Base-by-base conservation (phyloP, 2,888 invertebrate genomes). In the Euclidia mi region DNA sequence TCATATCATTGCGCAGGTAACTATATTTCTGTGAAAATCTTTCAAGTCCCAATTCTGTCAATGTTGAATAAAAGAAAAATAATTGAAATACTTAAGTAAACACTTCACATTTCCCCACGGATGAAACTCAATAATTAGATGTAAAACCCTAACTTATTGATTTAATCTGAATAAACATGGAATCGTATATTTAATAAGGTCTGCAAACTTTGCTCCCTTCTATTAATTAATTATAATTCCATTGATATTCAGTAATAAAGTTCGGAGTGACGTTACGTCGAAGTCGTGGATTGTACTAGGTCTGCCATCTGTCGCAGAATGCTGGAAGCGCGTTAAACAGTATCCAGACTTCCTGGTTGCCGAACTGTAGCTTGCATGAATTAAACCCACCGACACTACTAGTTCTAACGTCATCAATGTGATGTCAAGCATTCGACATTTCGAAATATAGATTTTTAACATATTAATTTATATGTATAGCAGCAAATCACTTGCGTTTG, bases 231-330 rank as follows among this genome's bases (percentile, higher is more conserved):
- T 25, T 45, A 29, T 32, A 43, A 49, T 29, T 52, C 31, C 9
- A 43, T 44, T 51, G 31, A 3, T 9, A 34, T 49, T 49, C 11
- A 10, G 15, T 50, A 10, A 6, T 41, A 35, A 14, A 20, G 9
- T 4, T 15, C 0, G 6, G n/a, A 2, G 11, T 9, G 43, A 4
- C 9, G 17, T 0, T 10, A 12, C 37, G 10, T 28, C 38, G 0
- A 29, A n/a, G n/a, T n/a, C n/a, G 1, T 15, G 9, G 29, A 32
- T 42, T 51, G 11, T 48, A 77, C 81, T 63, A 68, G 68, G 76
- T 50, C 53, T 79, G 91, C 90, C 91, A 91, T 91, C 91, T 91
- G 78, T 81, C 81, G 88, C 57, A 34, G 37, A 29, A 43, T 51
- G 57, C 43, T 66, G 61, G 76, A 77, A 88, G 80, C 87, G 80